A percentile compares a stretch with the other conserved stretches of the same genome.
Evolutionary conservation across 92 coral and sea anemone species (phyloP).

Genomic region (Parazoanthus swiftii): DNA sequence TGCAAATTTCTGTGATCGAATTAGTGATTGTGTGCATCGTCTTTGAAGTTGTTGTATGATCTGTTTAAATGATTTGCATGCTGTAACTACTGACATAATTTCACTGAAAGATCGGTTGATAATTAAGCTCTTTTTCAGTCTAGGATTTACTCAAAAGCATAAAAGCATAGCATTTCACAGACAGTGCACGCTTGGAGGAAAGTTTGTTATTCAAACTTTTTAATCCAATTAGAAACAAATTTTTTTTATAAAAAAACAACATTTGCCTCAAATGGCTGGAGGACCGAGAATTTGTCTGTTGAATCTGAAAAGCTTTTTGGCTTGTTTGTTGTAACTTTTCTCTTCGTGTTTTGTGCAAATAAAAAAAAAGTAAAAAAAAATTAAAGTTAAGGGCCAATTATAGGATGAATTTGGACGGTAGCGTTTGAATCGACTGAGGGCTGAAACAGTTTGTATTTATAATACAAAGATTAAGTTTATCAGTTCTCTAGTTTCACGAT

Average conservation of each 20-base stretch:
- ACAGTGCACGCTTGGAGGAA: constrained; percentile 5
- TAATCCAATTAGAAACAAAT: constrained; percentile 29
- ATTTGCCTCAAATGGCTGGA: constrained; percentile 10
- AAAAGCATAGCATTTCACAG: background rate
- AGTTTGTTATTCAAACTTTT: constrained; percentile 22
- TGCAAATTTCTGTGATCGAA: background rate
- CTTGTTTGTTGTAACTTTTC: background rate
- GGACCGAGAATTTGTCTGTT: background rate
- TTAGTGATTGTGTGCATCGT: background rate
- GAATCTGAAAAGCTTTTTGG: background rate
- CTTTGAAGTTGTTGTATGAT: constrained; percentile 2
- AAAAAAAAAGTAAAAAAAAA: background rate
- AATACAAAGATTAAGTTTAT: constrained; percentile 14
- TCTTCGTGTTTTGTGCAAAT: background rate
- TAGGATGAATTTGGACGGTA: background rate
- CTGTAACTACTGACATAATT: background rate
- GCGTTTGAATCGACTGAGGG: background rate
- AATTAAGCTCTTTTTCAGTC: background rate
- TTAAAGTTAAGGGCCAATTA: background rate
- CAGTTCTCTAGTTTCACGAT: background rate
- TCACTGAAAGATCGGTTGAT: constrained; percentile 9
- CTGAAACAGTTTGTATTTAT: background rate
- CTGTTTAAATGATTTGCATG: constrained; percentile 1
- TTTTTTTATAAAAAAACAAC: constrained; percentile 4
- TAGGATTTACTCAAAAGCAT: constrained; percentile 1